A percentile compares a stretch with the other conserved stretches of the same genome.
Evolutionary conservation across 2,113 vertebrate genomes (phyloP).

Genomic region (Pica pica): DNA sequence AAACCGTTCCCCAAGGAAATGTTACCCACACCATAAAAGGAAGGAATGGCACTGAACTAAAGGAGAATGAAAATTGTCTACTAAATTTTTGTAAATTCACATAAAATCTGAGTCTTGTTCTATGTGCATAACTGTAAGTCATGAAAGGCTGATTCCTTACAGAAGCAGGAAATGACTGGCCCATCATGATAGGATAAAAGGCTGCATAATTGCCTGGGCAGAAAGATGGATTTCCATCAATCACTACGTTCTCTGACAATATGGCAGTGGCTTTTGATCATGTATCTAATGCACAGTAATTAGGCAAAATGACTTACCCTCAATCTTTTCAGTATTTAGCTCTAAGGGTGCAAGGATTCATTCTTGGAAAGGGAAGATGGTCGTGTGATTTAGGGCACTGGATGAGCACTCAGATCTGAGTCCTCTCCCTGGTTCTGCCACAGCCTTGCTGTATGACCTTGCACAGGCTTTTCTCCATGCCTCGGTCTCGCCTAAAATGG

Average conservation of each 20-base stretch:
- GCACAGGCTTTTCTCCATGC: constrained; percentile 57
- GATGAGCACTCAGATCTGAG: constrained; percentile 62
- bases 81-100: not conserved
- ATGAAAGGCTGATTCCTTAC: not conserved
- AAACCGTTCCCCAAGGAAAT: constrained; percentile 2
- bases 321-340: constrained; percentile 45
- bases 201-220: not conserved
- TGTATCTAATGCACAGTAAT: not conserved
- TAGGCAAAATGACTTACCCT: constrained; percentile 51
- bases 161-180: constrained; percentile 15
- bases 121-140: not conserved
- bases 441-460: constrained; percentile 58
- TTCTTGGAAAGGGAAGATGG: constrained; percentile 54
- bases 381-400: constrained; percentile 59
- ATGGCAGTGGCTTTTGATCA: not conserved
- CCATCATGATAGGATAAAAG: not conserved
- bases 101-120: not conserved
- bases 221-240: constrained; percentile 1
- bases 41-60: not conserved
- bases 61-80: not conserved
- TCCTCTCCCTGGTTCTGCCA: constrained; percentile 51
- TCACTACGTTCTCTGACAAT: not conserved
- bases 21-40: constrained; percentile 29
- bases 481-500: constrained; percentile 50
- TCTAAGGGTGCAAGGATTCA: constrained; percentile 52